Evolutionary conservation across 2,888 invertebrate species (phyloP).

Genomic region (Dendrolimus pini): DNA sequence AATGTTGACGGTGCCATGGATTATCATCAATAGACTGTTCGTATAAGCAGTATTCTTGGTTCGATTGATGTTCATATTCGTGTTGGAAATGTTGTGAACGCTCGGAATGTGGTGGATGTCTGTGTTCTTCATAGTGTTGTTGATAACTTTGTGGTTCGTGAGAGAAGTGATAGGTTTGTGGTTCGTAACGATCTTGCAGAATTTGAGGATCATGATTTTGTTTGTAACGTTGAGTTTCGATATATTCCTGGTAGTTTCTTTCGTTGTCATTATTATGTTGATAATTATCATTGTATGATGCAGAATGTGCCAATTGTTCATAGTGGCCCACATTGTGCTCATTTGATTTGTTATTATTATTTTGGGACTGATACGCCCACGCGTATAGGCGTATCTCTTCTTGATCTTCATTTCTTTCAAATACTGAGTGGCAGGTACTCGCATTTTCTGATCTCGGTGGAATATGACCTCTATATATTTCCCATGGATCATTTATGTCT

Average conservation of each 20-base stretch:
- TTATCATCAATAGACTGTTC: conserved; percentile 3
- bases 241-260: conserved; percentile 2
- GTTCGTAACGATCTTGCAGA: not conserved
- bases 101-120: conserved; percentile 16
- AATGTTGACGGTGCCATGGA: not conserved
- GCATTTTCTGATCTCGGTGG: conserved; percentile 37
- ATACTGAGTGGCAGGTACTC: conserved; percentile 13
- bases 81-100: conserved; percentile 15
- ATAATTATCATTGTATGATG: conserved; percentile 3
- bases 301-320: conserved; percentile 2
- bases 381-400: conserved; percentile 50
- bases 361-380: conserved; percentile 42
- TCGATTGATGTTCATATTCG: conserved; percentile 9
- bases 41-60: conserved; percentile 12
- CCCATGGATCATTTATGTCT: conserved; percentile 83
- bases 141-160: conserved; percentile 14
- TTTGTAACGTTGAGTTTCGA: conserved; percentile 1
- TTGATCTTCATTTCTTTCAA: conserved; percentile 28
- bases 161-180: conserved; percentile 3
- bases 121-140: conserved; percentile 12
- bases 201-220: conserved; percentile 1
- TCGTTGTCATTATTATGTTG: conserved; percentile 3
- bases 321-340: not conserved
- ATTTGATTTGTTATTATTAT: conserved; percentile 17
- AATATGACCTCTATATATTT: conserved; percentile 78